A percentile compares a stretch with the other conserved stretches of the same genome.
Evolutionary conservation across 2,113 vertebrate genomes (phyloP).

Genomic region (Psilopogon haemacephalus): DNA sequence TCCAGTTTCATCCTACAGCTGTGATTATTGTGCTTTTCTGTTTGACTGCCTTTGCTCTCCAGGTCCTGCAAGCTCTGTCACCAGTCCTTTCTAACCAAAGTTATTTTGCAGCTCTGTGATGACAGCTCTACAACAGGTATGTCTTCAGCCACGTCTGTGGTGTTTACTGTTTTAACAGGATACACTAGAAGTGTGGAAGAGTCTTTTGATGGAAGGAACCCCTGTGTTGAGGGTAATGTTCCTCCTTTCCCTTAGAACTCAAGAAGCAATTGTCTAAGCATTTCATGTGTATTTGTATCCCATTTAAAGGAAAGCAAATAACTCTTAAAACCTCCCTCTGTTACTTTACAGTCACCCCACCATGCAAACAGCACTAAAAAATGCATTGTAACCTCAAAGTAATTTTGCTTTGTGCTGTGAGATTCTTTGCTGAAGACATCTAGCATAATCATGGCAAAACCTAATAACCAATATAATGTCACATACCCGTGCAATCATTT

Average conservation of each 20-base stretch:
- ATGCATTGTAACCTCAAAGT: background rate
- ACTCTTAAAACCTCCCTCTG: background rate
- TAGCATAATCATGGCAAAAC: background rate
- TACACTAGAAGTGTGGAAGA: rapidly evolving
- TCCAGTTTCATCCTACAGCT: background rate
- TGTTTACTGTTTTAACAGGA: background rate
- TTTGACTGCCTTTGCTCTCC: background rate
- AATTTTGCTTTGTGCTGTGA: background rate
- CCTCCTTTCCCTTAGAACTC: background rate
- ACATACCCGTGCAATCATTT: too few relatives aligned
- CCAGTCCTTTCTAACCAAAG: background rate
- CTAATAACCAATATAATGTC: background rate
- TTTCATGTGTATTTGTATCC: background rate
- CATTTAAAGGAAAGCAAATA: background rate
- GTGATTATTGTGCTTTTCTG: background rate
- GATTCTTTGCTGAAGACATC: background rate
- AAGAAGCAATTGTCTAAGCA: background rate
- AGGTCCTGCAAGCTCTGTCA: background rate
- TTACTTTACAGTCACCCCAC: background rate
- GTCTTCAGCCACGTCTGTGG: background rate
- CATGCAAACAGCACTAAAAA: background rate
- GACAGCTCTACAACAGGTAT: background rate
- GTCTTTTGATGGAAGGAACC: background rate
- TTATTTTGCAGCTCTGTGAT: background rate
- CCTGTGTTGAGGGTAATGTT: background rate